Evolutionary conservation across 2,797 vertebrate genomes (phyloP).

Genomic region (Oryzias sinensis): DNA sequence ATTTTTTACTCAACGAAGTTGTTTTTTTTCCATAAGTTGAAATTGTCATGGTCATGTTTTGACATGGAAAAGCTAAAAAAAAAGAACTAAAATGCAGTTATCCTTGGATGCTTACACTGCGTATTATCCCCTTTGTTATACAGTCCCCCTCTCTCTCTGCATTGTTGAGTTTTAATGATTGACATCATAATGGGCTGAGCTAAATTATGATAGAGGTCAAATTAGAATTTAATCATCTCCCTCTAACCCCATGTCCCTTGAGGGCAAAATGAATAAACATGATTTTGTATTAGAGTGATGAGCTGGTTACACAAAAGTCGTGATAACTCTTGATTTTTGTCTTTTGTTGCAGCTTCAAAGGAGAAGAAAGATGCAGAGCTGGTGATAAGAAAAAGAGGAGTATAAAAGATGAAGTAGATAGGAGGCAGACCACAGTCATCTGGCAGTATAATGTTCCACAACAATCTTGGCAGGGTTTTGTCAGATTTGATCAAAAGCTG

Average conservation of each 20-base stretch:
- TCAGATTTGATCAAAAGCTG: slow-evolving; percentile 16
- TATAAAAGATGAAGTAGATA: slow-evolving; percentile 39
- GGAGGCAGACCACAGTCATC: slow-evolving; percentile 24
- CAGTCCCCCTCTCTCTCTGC: slow-evolving; percentile 42
- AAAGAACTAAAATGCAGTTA: slow-evolving; percentile 26
- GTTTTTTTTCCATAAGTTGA: no score
- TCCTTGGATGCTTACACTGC: slow-evolving; percentile 62
- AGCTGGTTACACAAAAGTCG: slow-evolving; percentile 55
- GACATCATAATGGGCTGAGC: slow-evolving; percentile 76
- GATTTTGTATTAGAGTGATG: slow-evolving; percentile 62
- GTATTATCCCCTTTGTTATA: slow-evolving; percentile 53
- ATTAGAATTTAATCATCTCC: slow-evolving; percentile 83
- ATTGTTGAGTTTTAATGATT: slow-evolving; percentile 70
- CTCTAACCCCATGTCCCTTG: slow-evolving; percentile 66
- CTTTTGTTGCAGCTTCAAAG: slow-evolving; percentile 66
- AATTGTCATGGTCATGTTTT: no score
- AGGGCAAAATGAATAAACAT: slow-evolving; percentile 79
- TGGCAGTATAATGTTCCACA: slow-evolving; percentile 25
- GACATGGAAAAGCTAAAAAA: no score
- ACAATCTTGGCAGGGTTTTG: slow-evolving; percentile 14
- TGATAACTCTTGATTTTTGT: slow-evolving; percentile 65
- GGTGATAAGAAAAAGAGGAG: slow-evolving; percentile 45
- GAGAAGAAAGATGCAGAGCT: slow-evolving; percentile 18
- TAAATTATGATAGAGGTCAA: slow-evolving; percentile 83
- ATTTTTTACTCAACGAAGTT: no score